Base-by-base conservation (phyloP, 2,797 vertebrate genomes). In the Sebastolobus alascanus region DNA sequence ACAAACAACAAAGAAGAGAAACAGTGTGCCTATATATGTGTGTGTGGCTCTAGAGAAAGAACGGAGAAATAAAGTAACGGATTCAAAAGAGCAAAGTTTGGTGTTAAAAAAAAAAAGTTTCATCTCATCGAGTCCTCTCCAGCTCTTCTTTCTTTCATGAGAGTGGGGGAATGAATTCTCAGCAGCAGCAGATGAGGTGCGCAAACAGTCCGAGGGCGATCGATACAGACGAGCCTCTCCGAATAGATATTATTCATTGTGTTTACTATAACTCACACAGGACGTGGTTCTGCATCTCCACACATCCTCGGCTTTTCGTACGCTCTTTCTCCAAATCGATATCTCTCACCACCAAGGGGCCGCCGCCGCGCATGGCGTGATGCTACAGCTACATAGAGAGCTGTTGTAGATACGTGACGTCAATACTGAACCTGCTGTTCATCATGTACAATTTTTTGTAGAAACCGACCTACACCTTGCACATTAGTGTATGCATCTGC, bases 201-300 rank as follows among this genome's bases (percentile, higher is more conserved):
- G 5, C 80, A 31, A 63, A 63, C 71, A 66, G 54, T 79, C 66
- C 10, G 33, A 77, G 43, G 22, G 8, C 43, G 60, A 92, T 93
- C 90, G 2, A 94, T 93, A 77, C 40, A 43, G 73, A 85, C 12
- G 1, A 59, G 82, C 81, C 43, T 60, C 74, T 79, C 74, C 56
- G 88, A 92, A 92, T 86, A 85, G 65, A 90, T 89, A 87, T 88
- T 68, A 80, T 84, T 87, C 79, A 81, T 77, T 68, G 73, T 89
- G 86, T 93, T 91, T 86, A 89, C 86, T 74, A 40, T 61, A 79
- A 78, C 71, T 91, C 77, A 37, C 63, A 18, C 61, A 37, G 65
- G 64, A 84, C 61, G 14, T 80, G 82, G 58, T 63, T 79, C 66
- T 80, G 87, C 78, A 82, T 79, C 60, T 79, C 16, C 59, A 35